Base-by-base conservation (phyloP, 1,140 invertebrate species). In the Melipona quadrifasciata region DNA sequence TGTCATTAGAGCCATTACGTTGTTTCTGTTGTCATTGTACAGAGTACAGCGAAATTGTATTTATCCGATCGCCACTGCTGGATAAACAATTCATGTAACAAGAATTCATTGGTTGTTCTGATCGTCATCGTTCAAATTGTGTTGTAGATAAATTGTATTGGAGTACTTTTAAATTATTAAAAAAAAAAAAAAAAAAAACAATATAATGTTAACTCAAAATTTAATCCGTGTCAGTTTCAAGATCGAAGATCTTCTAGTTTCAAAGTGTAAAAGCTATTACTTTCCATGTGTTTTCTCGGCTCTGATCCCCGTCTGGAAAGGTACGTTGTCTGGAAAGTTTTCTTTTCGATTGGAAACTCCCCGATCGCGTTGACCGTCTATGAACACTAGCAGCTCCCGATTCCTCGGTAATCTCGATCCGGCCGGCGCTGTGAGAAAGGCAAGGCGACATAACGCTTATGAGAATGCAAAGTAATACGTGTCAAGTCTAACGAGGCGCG, bases 381-480 rank as follows among this genome's bases (percentile, higher is more conserved):
- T 31, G 6, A 65, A n/a, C 27, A 10, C 27, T 31, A 16, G 64
- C n/a, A 61, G 58, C 24, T 61, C 11, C 58, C 61, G 75, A 79
- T 79, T 76, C 76, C 65, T 47, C 53, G 39, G 31, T 72, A 74
- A 87, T 87, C 64, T 78, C 55, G 64, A 16, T 68, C 67, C 14
- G 73, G n/a, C 61, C 24, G 80, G 70, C 27, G 51, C 55, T 77
- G 31, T 47, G 71, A 75, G 80, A 82, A 75, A 86, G 84, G 84
- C 67, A 82, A 67, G 84, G 39, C 73, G 80, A 79, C 27, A 77
- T 61, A 82, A 61, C 73, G 73, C 80, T 86, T 90, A 90, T 87
- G 85, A 91, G 91, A 93, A 91, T 92, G 87, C 87, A 91, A 92
- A 92, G 92, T 92, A 93, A 93, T 93, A 93, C 92, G 92, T 93